Evolutionary conservation across 2,113 vertebrate genomes (phyloP).

Genomic region (Atherinomorus stipes): DNA sequence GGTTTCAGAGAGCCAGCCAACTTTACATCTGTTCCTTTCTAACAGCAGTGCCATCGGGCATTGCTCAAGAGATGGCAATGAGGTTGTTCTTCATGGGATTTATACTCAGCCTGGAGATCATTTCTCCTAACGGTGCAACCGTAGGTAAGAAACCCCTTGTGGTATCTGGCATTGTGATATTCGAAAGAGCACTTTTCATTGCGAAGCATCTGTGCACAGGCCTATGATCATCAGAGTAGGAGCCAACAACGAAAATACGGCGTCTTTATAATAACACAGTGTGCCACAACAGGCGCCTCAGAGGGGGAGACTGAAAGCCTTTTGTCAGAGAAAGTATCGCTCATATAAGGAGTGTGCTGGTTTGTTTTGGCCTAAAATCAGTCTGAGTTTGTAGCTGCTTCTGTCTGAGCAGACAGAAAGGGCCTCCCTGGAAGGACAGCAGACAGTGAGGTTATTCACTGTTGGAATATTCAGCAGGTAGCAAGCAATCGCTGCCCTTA

Average conservation of each 20-base stretch:
- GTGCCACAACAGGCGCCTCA: constrained; percentile 12
- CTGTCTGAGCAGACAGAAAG: constrained; percentile 54
- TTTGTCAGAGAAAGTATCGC: constrained; percentile 36
- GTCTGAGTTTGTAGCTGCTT: constrained; percentile 39
- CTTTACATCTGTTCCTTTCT: constrained; percentile 69
- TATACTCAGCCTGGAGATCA: constrained; percentile 75
- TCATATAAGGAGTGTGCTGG: constrained; percentile 23
- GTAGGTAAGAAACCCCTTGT: constrained; percentile 79
- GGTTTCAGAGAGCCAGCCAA: constrained; percentile 66
- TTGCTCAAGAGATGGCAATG: constrained; percentile 80
- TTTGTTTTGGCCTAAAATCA: constrained; percentile 41
- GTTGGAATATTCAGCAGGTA: constrained; percentile 60
- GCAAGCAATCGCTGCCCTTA: constrained; percentile 37
- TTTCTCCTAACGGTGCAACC: constrained; percentile 69
- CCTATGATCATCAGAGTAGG: constrained; percentile 61
- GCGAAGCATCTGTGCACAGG: constrained; percentile 69
- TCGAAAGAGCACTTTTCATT: constrained; percentile 50
- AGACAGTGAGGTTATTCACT: constrained; percentile 60
- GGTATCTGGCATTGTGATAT: constrained; percentile 63
- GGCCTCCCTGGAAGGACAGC: constrained; percentile 61
- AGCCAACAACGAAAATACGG: constrained; percentile 18
- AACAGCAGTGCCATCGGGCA: constrained; percentile 75
- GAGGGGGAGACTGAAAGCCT: constrained; percentile 20
- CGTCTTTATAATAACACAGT: constrained; percentile 16
- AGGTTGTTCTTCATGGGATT: constrained; percentile 80